Evolutionary conservation across 92 coral and sea anemone species (phyloP), one percentile per base, ranked within the genome.

Genomic region (Parazoanthus atlanticus): DNA sequence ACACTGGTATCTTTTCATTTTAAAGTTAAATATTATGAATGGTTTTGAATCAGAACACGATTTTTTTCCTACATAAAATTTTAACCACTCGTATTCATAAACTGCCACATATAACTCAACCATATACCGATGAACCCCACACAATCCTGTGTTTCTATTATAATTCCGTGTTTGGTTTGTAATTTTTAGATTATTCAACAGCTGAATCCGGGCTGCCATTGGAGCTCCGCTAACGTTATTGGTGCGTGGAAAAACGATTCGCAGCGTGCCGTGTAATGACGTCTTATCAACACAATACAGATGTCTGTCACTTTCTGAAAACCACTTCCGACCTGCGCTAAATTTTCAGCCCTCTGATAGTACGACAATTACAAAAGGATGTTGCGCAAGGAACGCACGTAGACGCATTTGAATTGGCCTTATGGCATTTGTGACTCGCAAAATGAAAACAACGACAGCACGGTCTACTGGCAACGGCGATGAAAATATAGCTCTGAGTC

Each of bases 201-300:
- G 69, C 87, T 70, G 87, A 84, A 28, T 40, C 65, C 79, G 77
- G 65, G 85, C 41, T 29, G 9, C 78, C 49, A 71, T 54, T 84
- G 87, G 79, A 58, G 34, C 38, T 29, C 15, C 46, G 13, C 29
- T 84, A 46, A 84, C 66, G 38, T 71, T 84, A 84, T 69, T 84
- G 77, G 86, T 49, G 78, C 65, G 38, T 26, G 61, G 41, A 15
- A 41, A 19, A 65, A 28, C 36, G 61, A 19, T 5, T 83, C 86
- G 58, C 86, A 83, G 77, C 77, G 86, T 83, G 86, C 86, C 77
- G 41, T 41, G 87, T 21, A 46, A 31, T 84, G 87, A 84, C 87
- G 87, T 70, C 65, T 46, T 72, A 36, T 70, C 76, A 84, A 19
- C 78, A 46, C 79, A 84, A 43, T 71, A 71, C 64, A 29, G 19